Conservation (phyloP, 2,113 vertebrate species). For the Podocnemis expansa region DNA sequence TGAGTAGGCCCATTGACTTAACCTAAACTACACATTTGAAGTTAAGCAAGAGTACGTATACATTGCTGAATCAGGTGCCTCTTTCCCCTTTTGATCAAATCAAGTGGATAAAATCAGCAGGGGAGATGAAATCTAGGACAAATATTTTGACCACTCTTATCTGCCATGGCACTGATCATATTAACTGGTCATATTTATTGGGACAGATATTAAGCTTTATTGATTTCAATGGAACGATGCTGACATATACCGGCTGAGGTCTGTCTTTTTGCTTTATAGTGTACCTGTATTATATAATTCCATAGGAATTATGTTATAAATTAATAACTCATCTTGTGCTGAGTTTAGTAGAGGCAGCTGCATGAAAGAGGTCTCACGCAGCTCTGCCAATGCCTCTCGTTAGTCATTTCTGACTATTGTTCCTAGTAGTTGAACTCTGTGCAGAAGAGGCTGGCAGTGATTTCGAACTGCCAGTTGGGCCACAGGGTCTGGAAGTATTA, state of each 20-base stretch:
- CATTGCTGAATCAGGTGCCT: not conserved
- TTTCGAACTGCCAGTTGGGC: not conserved
- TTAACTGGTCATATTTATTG: not conserved
- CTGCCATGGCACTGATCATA: not conserved
- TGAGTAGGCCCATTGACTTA: not conserved
- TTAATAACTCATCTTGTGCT: not conserved
- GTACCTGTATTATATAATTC: not conserved
- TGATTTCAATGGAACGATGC: not conserved
- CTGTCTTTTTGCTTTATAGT: not conserved
- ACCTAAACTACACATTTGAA: not conserved
- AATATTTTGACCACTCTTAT: not conserved
- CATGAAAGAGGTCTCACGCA: not conserved
- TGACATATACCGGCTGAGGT: not conserved
- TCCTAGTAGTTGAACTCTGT: not conserved
- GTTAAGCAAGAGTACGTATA: not conserved
- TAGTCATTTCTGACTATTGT: slow-evolving; percentile 13
- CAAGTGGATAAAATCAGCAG: not conserved
- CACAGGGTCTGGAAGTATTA: not conserved
- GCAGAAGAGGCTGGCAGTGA: not conserved
- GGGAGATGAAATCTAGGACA: not conserved
- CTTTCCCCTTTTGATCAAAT: not conserved
- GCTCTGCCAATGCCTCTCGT: not conserved
- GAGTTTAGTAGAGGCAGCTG: not conserved
- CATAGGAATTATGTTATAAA: not conserved
- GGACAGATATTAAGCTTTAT: not conserved